Conservation (phyloP, 2,888 invertebrate species). For the Tyria jacobaeae region DNA sequence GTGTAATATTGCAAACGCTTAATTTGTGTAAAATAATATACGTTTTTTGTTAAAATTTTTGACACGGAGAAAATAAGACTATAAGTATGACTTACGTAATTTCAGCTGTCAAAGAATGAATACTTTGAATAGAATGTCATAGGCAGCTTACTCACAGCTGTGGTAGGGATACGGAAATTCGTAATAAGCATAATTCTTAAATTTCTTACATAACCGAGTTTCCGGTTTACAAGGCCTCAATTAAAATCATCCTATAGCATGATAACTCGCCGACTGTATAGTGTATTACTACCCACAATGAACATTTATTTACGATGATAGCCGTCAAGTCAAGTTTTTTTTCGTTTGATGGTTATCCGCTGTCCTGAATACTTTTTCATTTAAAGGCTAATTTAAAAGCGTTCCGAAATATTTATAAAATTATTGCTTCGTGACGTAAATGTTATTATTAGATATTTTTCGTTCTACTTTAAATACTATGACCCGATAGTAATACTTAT, state of each 20-base stretch:
- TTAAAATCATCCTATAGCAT: conserved; percentile 42
- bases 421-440: conserved; percentile 21
- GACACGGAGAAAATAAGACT: conserved; percentile 21
- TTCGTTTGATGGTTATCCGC: too few relatives aligned
- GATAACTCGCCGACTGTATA: conserved; percentile 39
- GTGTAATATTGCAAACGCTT: conserved; percentile 38
- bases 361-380: conserved; percentile 14
- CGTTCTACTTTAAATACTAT: background rate
- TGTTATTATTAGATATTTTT: background rate
- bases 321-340: conserved; percentile 25
- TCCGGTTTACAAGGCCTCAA: conserved; percentile 49
- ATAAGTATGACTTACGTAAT: conserved; percentile 39
- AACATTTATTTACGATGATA: conserved; percentile 43
- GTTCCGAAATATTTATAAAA: background rate
- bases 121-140: conserved; percentile 44
- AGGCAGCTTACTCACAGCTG: conserved; percentile 35
- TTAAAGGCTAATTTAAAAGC: background rate
- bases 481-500: background rate
- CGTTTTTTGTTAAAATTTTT: conserved; percentile 18
- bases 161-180: conserved; percentile 63
- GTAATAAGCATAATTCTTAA: conserved; percentile 54
- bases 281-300: conserved; percentile 48
- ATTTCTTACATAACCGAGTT: conserved; percentile 56
- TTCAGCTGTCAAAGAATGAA: conserved; percentile 37
- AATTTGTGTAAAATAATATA: conserved; percentile 17